A percentile compares a stretch with the other conserved stretches of the same genome.
Evolutionary conservation across 92 coral and sea anemone genomes (phyloP).

Genomic region (Zoanthus sociatus): DNA sequence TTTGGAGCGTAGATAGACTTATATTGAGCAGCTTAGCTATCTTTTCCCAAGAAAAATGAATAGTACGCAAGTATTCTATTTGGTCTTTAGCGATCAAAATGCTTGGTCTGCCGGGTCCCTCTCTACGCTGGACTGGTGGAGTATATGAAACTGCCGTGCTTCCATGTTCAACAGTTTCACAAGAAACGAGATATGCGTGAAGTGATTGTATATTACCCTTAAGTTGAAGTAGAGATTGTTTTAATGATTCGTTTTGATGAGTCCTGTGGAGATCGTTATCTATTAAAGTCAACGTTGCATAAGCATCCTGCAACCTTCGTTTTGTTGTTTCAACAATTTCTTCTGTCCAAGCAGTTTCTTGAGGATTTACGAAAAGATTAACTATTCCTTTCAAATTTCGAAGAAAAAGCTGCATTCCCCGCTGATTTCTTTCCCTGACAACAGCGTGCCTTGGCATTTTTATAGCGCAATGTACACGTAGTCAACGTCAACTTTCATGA

Average conservation of each 20-base stretch:
- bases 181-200: slow-evolving; percentile 2
- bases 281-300: slow-evolving; percentile 25
- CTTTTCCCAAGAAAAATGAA: slow-evolving; percentile 67
- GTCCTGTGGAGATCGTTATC: slow-evolving; percentile 17
- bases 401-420: slow-evolving; percentile 27
- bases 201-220: slow-evolving; percentile 37
- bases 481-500: neutral
- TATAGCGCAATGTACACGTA: neutral
- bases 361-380: slow-evolving; percentile 16
- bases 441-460: slow-evolving; percentile 27
- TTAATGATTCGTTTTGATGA: slow-evolving; percentile 8
- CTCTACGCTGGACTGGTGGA: slow-evolving; percentile 15
- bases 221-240: neutral
- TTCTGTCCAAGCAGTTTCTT: slow-evolving; percentile 19
- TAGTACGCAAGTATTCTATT: slow-evolving; percentile 60
- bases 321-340: slow-evolving; percentile 17
- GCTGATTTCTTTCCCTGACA: slow-evolving; percentile 45
- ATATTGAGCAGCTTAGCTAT: slow-evolving; percentile 65
- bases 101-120: slow-evolving; percentile 59
- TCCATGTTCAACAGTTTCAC: neutral
- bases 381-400: slow-evolving; percentile 27
- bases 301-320: slow-evolving; percentile 9
- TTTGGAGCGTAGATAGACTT: slow-evolving; percentile 55
- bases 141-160: slow-evolving; percentile 4
- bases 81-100: slow-evolving; percentile 55